Evolutionary conservation across 2,888 invertebrate genomes (phyloP).

Genomic region (Lepidochrysops patricia): DNA sequence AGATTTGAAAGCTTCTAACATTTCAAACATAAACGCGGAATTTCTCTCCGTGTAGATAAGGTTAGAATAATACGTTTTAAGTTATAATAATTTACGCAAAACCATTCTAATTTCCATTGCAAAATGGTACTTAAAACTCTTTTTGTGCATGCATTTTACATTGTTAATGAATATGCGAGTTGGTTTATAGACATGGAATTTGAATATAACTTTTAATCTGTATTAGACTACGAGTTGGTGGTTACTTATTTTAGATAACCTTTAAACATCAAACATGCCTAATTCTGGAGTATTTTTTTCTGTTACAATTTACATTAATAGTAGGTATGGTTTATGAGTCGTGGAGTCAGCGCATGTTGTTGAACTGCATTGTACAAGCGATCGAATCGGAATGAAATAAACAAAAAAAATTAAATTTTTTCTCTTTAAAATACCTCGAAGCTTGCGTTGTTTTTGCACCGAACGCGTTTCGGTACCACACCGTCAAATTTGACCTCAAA

Average conservation of each 20-base stretch:
- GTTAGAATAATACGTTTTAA: background rate
- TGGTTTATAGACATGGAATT: conserved; percentile 1
- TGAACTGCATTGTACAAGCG: no score
- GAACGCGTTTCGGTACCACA: no score
- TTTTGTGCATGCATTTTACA: conserved; percentile 1
- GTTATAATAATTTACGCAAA: conserved; percentile 16
- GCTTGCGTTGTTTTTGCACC: no score
- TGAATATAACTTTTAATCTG: background rate
- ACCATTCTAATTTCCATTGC: conserved; percentile 10
- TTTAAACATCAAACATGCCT: no score
- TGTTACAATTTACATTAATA: no score
- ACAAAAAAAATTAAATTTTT: no score
- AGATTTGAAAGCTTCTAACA: background rate
- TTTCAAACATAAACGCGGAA: background rate
- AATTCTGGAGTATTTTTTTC: no score
- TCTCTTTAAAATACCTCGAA: no score
- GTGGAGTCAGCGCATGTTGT: no score
- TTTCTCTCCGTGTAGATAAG: background rate
- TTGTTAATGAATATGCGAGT: conserved; percentile 9
- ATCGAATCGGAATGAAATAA: no score
- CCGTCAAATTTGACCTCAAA: no score
- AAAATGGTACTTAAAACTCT: background rate
- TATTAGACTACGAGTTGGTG: background rate
- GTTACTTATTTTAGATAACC: background rate
- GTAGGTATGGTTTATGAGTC: no score